Base-by-base conservation (phyloP, 1,140 invertebrate species). In the Orius laevigatus region DNA sequence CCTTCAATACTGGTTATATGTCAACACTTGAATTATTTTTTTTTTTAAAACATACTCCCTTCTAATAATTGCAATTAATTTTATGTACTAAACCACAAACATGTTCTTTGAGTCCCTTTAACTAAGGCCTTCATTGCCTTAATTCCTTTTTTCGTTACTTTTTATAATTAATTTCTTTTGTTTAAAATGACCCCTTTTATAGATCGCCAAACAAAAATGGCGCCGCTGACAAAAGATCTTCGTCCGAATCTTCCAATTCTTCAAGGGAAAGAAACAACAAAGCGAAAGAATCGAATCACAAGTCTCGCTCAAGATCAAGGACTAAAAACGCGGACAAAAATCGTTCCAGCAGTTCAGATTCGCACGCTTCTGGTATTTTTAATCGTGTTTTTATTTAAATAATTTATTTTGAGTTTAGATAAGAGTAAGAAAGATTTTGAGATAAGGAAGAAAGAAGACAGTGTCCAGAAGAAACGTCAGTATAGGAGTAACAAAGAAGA, bases 401-500 rank as follows among this genome's bases (percentile, higher is more conserved):
- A 4, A 14, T 16, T 53, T 50, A n/a, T 44, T n/a, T 32, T 51
- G 18, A 25, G 36, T 38, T 59, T 61, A 46, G 50, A 49, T 5
- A 54, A 51, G 41, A 60, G 57, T 15, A 74, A 78, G 49, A 72
- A 71, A 20, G 72, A 76, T 54, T 81, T 82, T 59, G 79, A 82
- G 58, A 78, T 81, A 50, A 66, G 72, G 4, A 79, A 77, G 53
- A 84, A 82, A 55, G 81, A 83, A 57, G 74, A 82, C 52, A 81
- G 80, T 41, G 73, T 85, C 6, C 81, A 85, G 58, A 81, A 81
- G 35, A 84, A 84, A 55, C 68, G 87, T 18, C 85, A 89, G 45
- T 91, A 91, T 58, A 72, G 87, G 8, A 74, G 71, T 42, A 87
- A 85, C 43, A 87, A 87, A 58, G 81, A 84, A 38, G 80, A 84